These are phyloP conservation scores for Psilopogon haemacephalus DNA, from an alignment of 2,113 vertebrate species.

Conservation along the genomic window DNA sequence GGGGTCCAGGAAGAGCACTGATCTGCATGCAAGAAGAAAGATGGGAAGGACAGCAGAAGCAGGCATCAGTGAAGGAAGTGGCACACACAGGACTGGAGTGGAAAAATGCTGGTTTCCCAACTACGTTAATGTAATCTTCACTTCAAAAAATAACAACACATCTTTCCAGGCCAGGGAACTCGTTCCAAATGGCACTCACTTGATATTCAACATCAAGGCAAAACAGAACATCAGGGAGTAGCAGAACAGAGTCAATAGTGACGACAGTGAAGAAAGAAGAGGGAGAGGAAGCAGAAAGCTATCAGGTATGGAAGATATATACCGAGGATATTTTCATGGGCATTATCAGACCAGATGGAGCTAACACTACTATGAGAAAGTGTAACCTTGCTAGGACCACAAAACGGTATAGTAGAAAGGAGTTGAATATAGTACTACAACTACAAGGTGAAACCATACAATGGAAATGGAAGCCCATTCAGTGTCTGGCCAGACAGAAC, in stretches of 20 bases:
- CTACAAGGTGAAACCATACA: background rate
- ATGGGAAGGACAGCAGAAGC: slow-evolving; percentile 19
- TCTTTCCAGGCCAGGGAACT: background rate
- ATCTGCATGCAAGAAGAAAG: slow-evolving; percentile 34
- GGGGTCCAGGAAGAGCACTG: background rate
- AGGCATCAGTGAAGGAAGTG: slow-evolving; percentile 18
- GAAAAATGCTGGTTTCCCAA: background rate
- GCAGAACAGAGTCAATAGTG: background rate
- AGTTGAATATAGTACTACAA: background rate
- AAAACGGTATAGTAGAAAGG: background rate
- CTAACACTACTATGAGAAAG: background rate
- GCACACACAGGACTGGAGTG: background rate
- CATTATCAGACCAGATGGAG: background rate
- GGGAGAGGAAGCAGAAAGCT: slow-evolving; percentile 1
- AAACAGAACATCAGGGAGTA: slow-evolving; percentile 8
- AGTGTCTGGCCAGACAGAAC: background rate
- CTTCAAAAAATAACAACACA: background rate
- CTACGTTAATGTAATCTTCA: background rate
- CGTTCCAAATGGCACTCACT: background rate
- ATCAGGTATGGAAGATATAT: background rate
- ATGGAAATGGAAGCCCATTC: background rate
- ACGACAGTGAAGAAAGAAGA: background rate
- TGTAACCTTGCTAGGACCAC: background rate
- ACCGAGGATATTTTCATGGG: background rate
- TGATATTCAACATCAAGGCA: slow-evolving; percentile 14